Evolutionary conservation across 2,888 invertebrate species (phyloP).

Genomic region (Elegia similella): DNA sequence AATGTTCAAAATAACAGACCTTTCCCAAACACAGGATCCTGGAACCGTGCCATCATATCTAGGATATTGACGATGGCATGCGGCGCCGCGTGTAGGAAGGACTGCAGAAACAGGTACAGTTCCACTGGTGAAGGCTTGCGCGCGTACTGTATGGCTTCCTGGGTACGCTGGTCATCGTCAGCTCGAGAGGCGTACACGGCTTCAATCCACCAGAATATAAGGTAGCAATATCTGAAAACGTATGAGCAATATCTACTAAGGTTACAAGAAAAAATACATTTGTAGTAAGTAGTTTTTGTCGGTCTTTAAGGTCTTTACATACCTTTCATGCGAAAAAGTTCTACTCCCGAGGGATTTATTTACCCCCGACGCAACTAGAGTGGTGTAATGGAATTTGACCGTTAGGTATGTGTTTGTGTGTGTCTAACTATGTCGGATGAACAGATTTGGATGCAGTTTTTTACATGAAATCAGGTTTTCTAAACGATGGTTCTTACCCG

Average conservation of each 20-base stretch:
- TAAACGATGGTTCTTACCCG: no score
- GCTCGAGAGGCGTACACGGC: constrained; percentile 80
- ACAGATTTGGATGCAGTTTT: no score
- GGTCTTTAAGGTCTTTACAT: no score
- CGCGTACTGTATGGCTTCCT: constrained; percentile 82
- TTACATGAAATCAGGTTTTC: no score
- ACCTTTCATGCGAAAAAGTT: no score
- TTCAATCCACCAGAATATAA: constrained; percentile 89
- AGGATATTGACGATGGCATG: constrained; percentile 82
- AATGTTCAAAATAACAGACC: constrained; percentile 63
- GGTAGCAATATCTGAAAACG: constrained; percentile 83
- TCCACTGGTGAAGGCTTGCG: constrained; percentile 86
- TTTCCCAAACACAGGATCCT: constrained; percentile 82
- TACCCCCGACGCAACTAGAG: no score
- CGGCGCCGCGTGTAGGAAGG: constrained; percentile 89
- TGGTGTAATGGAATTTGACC: no score
- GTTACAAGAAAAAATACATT: no score
- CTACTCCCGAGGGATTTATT: no score
- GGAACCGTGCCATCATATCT: constrained; percentile 83
- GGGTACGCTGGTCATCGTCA: constrained; percentile 80
- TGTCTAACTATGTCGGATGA: no score
- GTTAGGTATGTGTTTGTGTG: no score
- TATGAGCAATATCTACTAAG: constrained; percentile 5
- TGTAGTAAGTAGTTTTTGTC: no score
- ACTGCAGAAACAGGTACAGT: constrained; percentile 88